These are phyloP conservation scores for Muraenolepis orangiensis DNA, from an alignment of 2,797 vertebrate species.

Conservation along the genomic window DNA sequence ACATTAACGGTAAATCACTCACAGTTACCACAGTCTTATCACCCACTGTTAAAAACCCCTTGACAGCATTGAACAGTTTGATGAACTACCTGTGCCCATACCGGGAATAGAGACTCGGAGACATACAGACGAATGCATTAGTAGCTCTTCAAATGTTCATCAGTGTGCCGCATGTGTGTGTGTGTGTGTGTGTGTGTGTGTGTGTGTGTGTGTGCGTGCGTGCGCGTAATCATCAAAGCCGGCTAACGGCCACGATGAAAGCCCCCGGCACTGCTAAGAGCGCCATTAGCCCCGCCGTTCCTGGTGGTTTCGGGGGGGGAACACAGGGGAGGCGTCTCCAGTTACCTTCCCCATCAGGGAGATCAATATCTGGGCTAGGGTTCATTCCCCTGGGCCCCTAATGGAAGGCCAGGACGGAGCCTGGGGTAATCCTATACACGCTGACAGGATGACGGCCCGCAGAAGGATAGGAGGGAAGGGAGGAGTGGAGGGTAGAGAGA, in stretches of 20 bases:
- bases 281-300: conserved; percentile 62
- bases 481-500: conserved; percentile 31
- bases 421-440: conserved; percentile 91
- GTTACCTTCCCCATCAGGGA: conserved; percentile 87
- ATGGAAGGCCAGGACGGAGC: conserved; percentile 91
- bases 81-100: not conserved
- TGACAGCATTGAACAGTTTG: not conserved
- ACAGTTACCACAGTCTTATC: no score
- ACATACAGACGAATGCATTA: conserved; percentile 1
- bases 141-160: conserved; percentile 26
- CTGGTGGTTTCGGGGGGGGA: conserved; percentile 68
- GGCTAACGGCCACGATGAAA: conserved; percentile 36
- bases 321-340: conserved; percentile 76
- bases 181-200: conserved; percentile 4
- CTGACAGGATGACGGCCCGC: conserved; percentile 75
- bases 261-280: conserved; percentile 38
- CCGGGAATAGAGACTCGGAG: conserved; percentile 8
- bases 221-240: conserved; percentile 34
- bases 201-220: conserved; percentile 17
- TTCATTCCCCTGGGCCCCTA: conserved; percentile 94
- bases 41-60: not conserved
- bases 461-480: conserved; percentile 13
- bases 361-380: conserved; percentile 96
- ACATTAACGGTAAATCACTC: not conserved
- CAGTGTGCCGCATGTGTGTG: not conserved